Percentiles rank a stretch among this genome's conserved stretches.
phyloP scores from a whole-genome alignment of 2,888 invertebrate genomes.

The Sminthurides aquaticus region DNA sequence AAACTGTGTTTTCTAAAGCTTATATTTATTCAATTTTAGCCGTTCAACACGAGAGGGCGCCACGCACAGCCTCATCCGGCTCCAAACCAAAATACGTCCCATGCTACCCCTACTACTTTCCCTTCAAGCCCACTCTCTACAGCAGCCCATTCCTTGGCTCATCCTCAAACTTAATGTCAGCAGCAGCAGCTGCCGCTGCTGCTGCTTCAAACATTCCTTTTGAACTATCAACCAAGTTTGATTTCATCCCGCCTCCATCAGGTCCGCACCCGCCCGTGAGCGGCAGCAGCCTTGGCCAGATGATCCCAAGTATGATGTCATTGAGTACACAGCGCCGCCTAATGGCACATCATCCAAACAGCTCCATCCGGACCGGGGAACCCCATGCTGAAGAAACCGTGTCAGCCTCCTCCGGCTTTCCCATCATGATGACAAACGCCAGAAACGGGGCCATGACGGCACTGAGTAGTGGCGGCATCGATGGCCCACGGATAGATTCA shows the following conservation, averaged over 20 bases:
- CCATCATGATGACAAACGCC: neutral
- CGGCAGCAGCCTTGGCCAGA: neutral
- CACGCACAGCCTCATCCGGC: slow-evolving; percentile 51
- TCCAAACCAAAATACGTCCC: slow-evolving; percentile 38
- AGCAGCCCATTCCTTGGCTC: slow-evolving; percentile 48
- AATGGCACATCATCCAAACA: neutral
- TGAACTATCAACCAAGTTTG: slow-evolving; percentile 20
- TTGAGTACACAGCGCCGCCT: neutral
- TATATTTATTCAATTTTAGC: too few species aligned
- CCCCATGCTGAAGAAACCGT: neutral
- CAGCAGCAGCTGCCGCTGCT: slow-evolving; percentile 44
- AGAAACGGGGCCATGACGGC: neutral
- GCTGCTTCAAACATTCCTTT: slow-evolving; percentile 11
- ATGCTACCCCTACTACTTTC: slow-evolving; percentile 35
- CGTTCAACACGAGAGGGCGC: slow-evolving; percentile 83
- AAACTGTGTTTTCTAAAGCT: too few species aligned
- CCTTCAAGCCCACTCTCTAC: slow-evolving; percentile 36
- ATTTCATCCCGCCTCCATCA: neutral
- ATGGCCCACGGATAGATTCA: neutral
- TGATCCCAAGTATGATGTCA: neutral
- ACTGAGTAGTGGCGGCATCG: neutral
- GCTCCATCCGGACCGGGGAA: too few species aligned
- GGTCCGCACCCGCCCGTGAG: neutral
- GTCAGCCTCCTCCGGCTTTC: too few species aligned
- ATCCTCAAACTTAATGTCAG: slow-evolving; percentile 40